Base-by-base conservation (phyloP, 1,140 invertebrate species). In the Drosophila ercepeae region DNA sequence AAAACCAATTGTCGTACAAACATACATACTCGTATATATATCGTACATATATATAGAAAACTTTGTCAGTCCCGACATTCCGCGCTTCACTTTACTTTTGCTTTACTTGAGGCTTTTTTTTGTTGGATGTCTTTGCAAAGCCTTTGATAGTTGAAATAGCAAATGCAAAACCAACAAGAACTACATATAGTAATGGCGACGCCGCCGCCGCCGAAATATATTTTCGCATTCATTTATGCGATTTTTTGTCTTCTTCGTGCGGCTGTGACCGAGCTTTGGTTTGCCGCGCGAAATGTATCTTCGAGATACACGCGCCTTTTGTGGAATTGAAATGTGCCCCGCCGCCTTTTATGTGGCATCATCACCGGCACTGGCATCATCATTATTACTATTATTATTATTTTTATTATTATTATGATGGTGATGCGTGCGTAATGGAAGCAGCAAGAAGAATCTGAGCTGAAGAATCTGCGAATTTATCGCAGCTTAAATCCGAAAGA, bases 211-310 rank as follows among this genome's bases (percentile, higher is more conserved):
- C 67, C 76, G 61, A 86, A 76, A 83, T 82, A 76, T 77, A 74
- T 86, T 86, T 84, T 76, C 79, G 82, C 72, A 84, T 84, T 84
- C 76, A 84, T 84, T 81, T 84, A 86, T 84, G 76, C 81, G 71
- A 78, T 42, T 52, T 52, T 58, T 73, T 51, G 65, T 42, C 50
- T 58, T 53, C 58, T 54, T 21, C 36, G 36, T 64, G 16, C 16
- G 39, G 14, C 14, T 16, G 34, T n/a, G 5, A 23, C 27, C 23
- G 19, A 34, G 44, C 58, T 82, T 64, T 60, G 67, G 55, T 65
- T 84, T 83, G 65, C 79, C 79, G 76, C 81, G 81, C 67, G 52
- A 86, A 84, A 84, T 86, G 79, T 84, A 84, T 78, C 79, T 78
- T 72, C 39, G 50, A 75, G 79, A 84, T 81, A 81, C 67, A 86